Evolutionary conservation across 2,888 invertebrate species (phyloP), one percentile per base, ranked within the genome.

Genomic region (Drosophila lacicola): DNA sequence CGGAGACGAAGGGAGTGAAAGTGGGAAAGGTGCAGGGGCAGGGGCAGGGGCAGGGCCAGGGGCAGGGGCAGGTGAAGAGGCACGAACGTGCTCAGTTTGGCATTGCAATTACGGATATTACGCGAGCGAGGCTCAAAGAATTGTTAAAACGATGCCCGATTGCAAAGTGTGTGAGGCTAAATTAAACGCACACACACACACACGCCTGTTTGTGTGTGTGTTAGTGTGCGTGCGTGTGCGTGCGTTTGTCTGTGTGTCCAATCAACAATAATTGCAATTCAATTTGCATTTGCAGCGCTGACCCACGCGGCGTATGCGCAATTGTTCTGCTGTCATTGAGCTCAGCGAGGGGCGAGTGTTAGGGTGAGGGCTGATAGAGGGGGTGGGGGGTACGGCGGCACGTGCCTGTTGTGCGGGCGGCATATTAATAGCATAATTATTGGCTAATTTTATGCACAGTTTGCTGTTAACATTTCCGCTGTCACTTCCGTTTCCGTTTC

Each of bases 391-490:
- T 8, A 25, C 14, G 51, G 25, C 29, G 25, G 14, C 36, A 25
- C 21, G 21, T 6, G 9, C 17, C 19, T 6, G 19, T 3, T 33
- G 10, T 29, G 33, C 10, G 29, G 11, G 33, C 14, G 51, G 29
- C 29, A 39, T 70, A 42, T 49, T 54, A 53, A 69, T 65, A 71
- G 78, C 70, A 82, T 83, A 83, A 85, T 83, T 83, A 83, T 67
- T 51, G 58, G 56, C 78, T 80, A 76, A 85, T 80, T 82, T 75
- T 62, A 65, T 63, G 76, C 83, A 56, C 76, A 71, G 76, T 76
- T 78, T 78, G 71, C 56, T 70, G 67, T 66, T 65, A 64, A 50
- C 73, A 61, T 69, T 57, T 72, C 65, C 76, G 64, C 54, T 62
- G 64, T 49, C 65, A 57, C 56, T 75, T 64, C 53, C 50, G 46